Conservation (phyloP, 2,797 vertebrate species). For the Malurus leucopterus region DNA sequence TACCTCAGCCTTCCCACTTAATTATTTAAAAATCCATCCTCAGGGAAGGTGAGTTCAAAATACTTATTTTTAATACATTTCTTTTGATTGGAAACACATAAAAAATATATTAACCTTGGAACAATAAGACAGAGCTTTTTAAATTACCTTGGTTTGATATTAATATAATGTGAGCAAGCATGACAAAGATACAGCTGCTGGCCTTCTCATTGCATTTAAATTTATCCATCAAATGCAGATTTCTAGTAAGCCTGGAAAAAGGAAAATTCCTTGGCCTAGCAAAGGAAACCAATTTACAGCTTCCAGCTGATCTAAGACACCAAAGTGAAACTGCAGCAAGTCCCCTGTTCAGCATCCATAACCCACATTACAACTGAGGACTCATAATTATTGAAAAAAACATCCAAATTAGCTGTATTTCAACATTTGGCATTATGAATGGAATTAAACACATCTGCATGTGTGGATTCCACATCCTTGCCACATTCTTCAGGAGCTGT, state of each 20-base stretch:
- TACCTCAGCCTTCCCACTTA: slow-evolving; percentile 14
- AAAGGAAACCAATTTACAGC: slow-evolving; percentile 23
- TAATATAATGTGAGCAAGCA: slow-evolving; percentile 40
- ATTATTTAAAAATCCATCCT: slow-evolving; percentile 40
- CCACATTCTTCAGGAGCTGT: background rate
- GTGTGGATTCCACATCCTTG: background rate
- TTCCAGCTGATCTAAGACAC: slow-evolving; percentile 18
- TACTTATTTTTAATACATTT: slow-evolving; percentile 3
- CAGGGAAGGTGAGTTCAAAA: slow-evolving; percentile 30
- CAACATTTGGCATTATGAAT: background rate
- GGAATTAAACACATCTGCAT: background rate
- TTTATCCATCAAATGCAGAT: slow-evolving; percentile 25
- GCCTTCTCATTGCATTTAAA: slow-evolving; percentile 30
- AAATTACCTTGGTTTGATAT: slow-evolving; percentile 11
- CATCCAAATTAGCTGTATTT: background rate
- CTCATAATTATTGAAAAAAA: background rate
- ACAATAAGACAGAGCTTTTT: slow-evolving; percentile 20
- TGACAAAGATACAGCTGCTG: slow-evolving; percentile 32
- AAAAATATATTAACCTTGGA: slow-evolving; percentile 43
- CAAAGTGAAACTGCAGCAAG: background rate
- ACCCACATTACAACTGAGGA: background rate
- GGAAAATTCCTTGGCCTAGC: slow-evolving; percentile 33
- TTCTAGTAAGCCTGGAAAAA: slow-evolving; percentile 35
- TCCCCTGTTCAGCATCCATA: background rate
- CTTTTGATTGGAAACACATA: slow-evolving; percentile 36